Percentiles rank a stretch among this genome's conserved stretches.
phyloP scores from a whole-genome alignment of 1,140 invertebrate species.

The Pseudomyrmex sp. region DNA sequence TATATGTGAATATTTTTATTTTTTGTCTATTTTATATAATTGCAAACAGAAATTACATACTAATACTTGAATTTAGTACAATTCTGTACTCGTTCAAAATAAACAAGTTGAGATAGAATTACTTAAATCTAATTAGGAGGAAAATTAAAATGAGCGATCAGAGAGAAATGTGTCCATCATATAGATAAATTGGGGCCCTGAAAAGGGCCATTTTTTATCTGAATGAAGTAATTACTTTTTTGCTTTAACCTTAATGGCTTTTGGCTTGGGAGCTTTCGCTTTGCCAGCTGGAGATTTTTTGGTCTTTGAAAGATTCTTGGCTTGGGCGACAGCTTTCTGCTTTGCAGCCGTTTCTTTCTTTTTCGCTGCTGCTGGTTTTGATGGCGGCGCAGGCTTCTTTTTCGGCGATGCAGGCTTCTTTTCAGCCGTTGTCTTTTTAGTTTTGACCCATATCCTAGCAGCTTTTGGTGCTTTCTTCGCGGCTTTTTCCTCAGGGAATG shows the following conservation, averaged over 20 bases:
- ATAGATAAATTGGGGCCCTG: slow-evolving; percentile 59
- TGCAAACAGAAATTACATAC: too few relatives aligned
- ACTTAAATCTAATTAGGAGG: too few relatives aligned
- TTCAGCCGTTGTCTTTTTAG: slow-evolving; percentile 10
- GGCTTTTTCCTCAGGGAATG: slow-evolving; percentile 45
- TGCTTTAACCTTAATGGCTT: slow-evolving; percentile 53
- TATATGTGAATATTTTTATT: too few relatives aligned
- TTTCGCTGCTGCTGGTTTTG: slow-evolving; percentile 36
- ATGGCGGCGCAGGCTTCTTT: slow-evolving; percentile 41
- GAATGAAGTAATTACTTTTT: slow-evolving; percentile 66
- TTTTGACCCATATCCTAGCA: too few relatives aligned
- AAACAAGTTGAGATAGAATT: too few relatives aligned
- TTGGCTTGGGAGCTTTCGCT: slow-evolving; percentile 66
- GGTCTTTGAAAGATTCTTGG: slow-evolving; percentile 56
- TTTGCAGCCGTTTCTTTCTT: slow-evolving; percentile 50
- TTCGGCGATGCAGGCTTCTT: slow-evolving; percentile 11
- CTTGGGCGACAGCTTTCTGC: slow-evolving; percentile 27
- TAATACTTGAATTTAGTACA: too few relatives aligned
- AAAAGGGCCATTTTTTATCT: slow-evolving; percentile 68
- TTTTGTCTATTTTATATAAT: too few relatives aligned
- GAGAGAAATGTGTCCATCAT: background rate
- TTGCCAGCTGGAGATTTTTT: slow-evolving; percentile 68
- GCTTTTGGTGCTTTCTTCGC: slow-evolving; percentile 32
- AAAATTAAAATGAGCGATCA: background rate
- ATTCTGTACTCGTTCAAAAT: too few relatives aligned